Base-by-base conservation (phyloP, 1,140 invertebrate species). In the Galendromus occidentalis region DNA sequence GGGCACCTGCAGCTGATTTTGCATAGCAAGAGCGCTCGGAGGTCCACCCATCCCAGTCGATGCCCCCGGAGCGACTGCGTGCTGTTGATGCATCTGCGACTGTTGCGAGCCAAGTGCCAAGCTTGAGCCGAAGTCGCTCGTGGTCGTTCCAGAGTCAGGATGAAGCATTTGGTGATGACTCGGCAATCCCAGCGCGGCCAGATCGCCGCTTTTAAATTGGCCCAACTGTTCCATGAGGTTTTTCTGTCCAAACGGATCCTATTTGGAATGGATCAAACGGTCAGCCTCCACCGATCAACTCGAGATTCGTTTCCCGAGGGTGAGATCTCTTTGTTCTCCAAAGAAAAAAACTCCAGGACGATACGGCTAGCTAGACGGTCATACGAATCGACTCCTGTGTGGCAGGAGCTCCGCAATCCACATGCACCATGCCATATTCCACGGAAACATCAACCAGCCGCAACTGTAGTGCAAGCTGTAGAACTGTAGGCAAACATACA, bases 31-130 rank as follows among this genome's bases (percentile, higher is more conserved):
- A 5, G 47, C 67, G 22, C 67, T 25, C 17, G 68, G 68, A 64
- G 68, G 68, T 7, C 67, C 64, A 39, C 67, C 42, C 12, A 68
- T 68, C 44, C 66, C 67, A 18, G 67, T 9, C 33, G 33, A 6
- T 39, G 33, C 33, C 33, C 33, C 33, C 33, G 33, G 4, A 39
- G 33, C 33, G 33, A 39, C 33, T 39, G 33, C 33, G 33, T 39
- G 51, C 51, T 59, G 51, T 25, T 59, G 51, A 14, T 59, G 51
- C 51, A 47, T 47, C 45, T 47, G 45, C 45, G 45, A 28, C 25
- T 4, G 45, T 22, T 59, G 51, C 20, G 25, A 33, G 25, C 22
- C 51, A 59, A 59, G 51, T 59, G 51, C 51, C 51, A 59, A 59
- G 51, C 51, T 33, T 59, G 51, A 59, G 22, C 51, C 33, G 33